phyloP scores from a whole-genome alignment of 2,888 invertebrate species.

The Harpalus rubripes region DNA sequence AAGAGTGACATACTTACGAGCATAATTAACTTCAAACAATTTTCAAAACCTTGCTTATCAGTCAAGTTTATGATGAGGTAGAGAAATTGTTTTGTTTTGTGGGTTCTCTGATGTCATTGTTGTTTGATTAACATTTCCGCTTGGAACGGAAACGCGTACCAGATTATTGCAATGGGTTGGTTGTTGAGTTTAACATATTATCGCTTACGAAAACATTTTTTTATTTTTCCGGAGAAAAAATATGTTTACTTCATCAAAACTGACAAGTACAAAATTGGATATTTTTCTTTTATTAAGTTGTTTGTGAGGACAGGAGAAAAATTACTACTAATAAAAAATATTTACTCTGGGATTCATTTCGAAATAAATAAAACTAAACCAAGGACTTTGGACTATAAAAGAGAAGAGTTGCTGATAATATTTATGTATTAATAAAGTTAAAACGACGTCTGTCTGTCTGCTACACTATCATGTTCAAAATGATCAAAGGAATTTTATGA shows the following conservation, averaged over 20 bases:
- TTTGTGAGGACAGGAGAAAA: slow-evolving; percentile 11
- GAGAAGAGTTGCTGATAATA: background rate
- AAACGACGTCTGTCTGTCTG: no score
- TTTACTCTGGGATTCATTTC: background rate
- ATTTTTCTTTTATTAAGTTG: slow-evolving; percentile 39
- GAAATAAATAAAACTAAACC: slow-evolving; percentile 2
- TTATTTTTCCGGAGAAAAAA: slow-evolving; percentile 24
- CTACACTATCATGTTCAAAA: no score
- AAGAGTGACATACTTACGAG: background rate
- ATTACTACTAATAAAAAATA: background rate
- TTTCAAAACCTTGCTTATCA: slow-evolving; percentile 5
- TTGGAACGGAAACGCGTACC: slow-evolving; percentile 15
- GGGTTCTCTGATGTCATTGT: slow-evolving; percentile 37
- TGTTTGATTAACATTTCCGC: slow-evolving; percentile 37
- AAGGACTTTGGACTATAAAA: background rate
- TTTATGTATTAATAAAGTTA: no score
- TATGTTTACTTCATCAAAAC: slow-evolving; percentile 41
- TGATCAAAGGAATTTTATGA: no score
- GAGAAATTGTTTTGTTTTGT: slow-evolving; percentile 33
- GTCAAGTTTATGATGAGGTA: background rate
- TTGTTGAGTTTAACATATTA: background rate
- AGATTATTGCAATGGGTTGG: slow-evolving; percentile 12
- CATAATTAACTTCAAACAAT: slow-evolving; percentile 4
- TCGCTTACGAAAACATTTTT: slow-evolving; percentile 19
- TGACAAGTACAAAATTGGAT: slow-evolving; percentile 31